Evolutionary conservation across 1,140 invertebrate genomes (phyloP), one percentile per base, ranked within the genome.

Genomic region (Drosophila mayri): DNA sequence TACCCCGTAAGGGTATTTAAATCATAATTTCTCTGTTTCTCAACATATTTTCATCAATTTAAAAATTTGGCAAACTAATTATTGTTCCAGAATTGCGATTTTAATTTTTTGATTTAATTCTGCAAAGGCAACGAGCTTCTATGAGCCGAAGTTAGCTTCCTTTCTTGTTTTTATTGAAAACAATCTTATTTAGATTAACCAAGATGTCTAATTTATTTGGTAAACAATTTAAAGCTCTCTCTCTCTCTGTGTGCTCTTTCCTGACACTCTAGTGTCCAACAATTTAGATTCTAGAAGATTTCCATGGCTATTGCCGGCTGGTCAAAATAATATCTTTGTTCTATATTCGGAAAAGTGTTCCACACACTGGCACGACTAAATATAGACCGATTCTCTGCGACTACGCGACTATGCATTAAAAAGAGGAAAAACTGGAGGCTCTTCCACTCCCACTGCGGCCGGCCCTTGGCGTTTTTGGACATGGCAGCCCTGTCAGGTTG

Each of bases 401-500:
- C 35, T 55, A 55, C 16, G 46, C 52, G 22, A 32, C 28, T n/a
- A 9, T 30, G n/a, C 5, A 50, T 49, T 49, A 10, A 50, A 50
- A 32, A 32, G 10, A n/a, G 35, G 52, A 11, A 35, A 38, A 25
- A 25, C 35, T 25, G 35, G 20, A 14, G 20, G 35, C 35, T 38
- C 14, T 25, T 22, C 84, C 84, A 88, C 84, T 68, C 76, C 84
- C 84, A 88, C 72, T 80, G 59, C 61, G 60, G 37, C 16, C 18
- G 49, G 52, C 76, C 59, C 76, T 71, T 78, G 49, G 75, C 46
- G 40, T 76, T 50, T 37, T 65, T 40, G 35, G 74, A 76, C 76
- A 75, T 87, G 84, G 83, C 84, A 88, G 78, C 79, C 67, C 85
- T 88, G 84, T 88, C 84, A 88, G 72, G 86, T 88, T 88, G 75